Percentiles rank a stretch among this genome's conserved stretches.
Conservation (phyloP, 92 coral and sea anemone species). For the Micromussa lordhowensis region DNA sequence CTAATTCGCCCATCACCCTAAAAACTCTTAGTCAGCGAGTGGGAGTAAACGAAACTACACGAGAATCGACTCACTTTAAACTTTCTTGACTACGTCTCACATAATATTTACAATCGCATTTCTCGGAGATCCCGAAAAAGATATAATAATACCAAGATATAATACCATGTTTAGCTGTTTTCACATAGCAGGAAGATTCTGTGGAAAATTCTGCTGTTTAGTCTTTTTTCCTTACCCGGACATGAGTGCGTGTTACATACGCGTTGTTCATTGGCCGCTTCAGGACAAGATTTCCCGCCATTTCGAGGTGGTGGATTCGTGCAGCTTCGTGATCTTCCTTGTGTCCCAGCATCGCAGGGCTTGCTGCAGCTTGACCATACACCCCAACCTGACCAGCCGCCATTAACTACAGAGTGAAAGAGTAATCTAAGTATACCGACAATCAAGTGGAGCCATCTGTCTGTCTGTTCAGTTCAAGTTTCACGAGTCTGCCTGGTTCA, state of each 20-base stretch:
- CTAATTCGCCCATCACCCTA: too few relatives aligned
- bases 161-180: not conserved
- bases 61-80: too few relatives aligned
- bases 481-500: too few relatives aligned
- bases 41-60: too few relatives aligned
- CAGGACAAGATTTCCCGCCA: slow-evolving; percentile 28
- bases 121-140: not conserved
- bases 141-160: not conserved
- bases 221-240: slow-evolving; percentile 5
- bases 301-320: slow-evolving; percentile 5
- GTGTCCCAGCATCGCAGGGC: slow-evolving; percentile 10
- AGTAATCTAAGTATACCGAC: not conserved
- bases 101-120: not conserved
- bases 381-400: slow-evolving; percentile 40
- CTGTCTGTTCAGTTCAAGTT: too few relatives aligned
- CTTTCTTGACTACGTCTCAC: too few relatives aligned
- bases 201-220: not conserved
- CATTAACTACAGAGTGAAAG: not conserved
- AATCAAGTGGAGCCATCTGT: not conserved
- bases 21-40: too few relatives aligned
- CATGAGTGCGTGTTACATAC: slow-evolving; percentile 31
- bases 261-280: slow-evolving; percentile 14
- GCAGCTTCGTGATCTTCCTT: slow-evolving; percentile 22
- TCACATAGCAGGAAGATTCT: too few relatives aligned
- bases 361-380: slow-evolving; percentile 20